Conservation (phyloP, 2,113 vertebrate species). For the Struthio camelus region DNA sequence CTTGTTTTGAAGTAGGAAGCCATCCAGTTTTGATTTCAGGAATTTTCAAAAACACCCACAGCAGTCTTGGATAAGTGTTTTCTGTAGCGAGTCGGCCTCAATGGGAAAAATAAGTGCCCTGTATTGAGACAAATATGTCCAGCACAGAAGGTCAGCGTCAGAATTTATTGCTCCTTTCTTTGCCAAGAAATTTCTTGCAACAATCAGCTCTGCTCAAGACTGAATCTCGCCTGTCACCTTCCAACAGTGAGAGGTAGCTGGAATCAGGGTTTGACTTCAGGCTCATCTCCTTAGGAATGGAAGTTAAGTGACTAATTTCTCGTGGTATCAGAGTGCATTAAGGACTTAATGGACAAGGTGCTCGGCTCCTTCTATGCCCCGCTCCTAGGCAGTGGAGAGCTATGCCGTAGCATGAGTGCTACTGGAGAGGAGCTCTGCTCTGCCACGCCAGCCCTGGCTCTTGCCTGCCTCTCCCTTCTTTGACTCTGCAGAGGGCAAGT, state of each 20-base stretch:
- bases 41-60: conserved; percentile 38
- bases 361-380: not conserved
- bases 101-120: not conserved
- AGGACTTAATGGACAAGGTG: not conserved
- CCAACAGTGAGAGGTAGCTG: not conserved
- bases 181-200: not conserved
- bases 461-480: not conserved
- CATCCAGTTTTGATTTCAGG: conserved; percentile 23
- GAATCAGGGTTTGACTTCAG: not conserved
- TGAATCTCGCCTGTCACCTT: not conserved
- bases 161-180: not conserved
- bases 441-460: not conserved
- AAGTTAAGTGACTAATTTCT: not conserved
- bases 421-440: not conserved
- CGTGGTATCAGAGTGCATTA: not conserved
- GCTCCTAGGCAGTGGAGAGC: not conserved
- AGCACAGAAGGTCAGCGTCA: not conserved
- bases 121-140: not conserved
- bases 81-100: not conserved
- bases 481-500: not conserved
- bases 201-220: not conserved
- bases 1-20: conserved; percentile 32
- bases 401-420: accelerated
- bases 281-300: not conserved
- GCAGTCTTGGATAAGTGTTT: not conserved